These are phyloP conservation scores for Lasioglossum baleicum DNA, from an alignment of 1,140 invertebrate species.

Conservation along the genomic window DNA sequence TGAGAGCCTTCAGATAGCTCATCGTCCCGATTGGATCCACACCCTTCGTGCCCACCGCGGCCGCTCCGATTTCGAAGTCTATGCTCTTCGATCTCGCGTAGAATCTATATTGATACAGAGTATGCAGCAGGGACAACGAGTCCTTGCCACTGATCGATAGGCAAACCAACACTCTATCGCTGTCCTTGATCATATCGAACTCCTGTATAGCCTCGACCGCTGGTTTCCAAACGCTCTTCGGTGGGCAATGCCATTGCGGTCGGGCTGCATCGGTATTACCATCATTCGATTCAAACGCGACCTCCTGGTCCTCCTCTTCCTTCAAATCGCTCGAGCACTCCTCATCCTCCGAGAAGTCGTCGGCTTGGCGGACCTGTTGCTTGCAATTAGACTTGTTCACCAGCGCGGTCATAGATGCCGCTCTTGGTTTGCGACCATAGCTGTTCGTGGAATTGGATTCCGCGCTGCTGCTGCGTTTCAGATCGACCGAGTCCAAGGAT, in stretches of 20 bases:
- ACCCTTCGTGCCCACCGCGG: slow-evolving; percentile 86
- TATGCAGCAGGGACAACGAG: slow-evolving; percentile 90
- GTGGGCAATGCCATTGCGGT: slow-evolving; percentile 86
- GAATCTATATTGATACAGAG: slow-evolving; percentile 91
- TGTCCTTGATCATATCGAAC: slow-evolving; percentile 91
- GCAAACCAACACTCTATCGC: slow-evolving; percentile 91
- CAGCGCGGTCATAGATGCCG: slow-evolving; percentile 37
- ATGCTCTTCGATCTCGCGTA: slow-evolving; percentile 87
- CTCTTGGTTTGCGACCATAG: slow-evolving; percentile 58
- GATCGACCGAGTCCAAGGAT: slow-evolving; percentile 69
- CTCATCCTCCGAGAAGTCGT: slow-evolving; percentile 76
- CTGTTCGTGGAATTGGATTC: slow-evolving; percentile 71
- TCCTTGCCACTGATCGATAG: slow-evolving; percentile 89
- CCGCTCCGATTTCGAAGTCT: slow-evolving; percentile 87
- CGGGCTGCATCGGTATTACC: slow-evolving; percentile 25
- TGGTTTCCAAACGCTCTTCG: slow-evolving; percentile 90
- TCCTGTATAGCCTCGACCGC: slow-evolving; percentile 90
- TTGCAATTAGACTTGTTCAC: slow-evolving; percentile 50
- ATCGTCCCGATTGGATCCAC: slow-evolving; percentile 84
- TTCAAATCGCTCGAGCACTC: slow-evolving; percentile 60
- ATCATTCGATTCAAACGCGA: slow-evolving; percentile 28
- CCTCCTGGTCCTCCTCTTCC: slow-evolving; percentile 58
- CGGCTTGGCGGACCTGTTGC: slow-evolving; percentile 56
- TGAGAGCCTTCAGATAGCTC: slow-evolving; percentile 84
- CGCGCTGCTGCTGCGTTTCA: slow-evolving; percentile 75